Evolutionary conservation across 2,113 vertebrate genomes (phyloP), one percentile per base, ranked within the genome.

Genomic region (Pelvicachromis taeniatus): DNA sequence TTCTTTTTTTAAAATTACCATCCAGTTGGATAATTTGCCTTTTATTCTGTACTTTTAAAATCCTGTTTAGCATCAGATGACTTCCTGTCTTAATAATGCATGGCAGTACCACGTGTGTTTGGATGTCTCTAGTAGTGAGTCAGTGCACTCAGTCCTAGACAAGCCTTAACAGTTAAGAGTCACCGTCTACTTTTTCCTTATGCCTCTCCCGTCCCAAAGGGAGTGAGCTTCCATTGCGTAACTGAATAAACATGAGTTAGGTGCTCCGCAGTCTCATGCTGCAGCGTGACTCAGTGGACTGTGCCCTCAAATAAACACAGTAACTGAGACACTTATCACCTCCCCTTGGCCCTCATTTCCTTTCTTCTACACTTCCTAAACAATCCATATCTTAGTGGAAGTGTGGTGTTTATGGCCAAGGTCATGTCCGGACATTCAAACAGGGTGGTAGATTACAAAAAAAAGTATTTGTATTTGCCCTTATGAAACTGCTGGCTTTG

Each of bases 241-340:
- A 95, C 93, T 90, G 77, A 92, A 91, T 75, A 94, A 93, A 94
- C 93, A 92, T 80, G 48, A 82, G 85, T 87, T 19, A 23, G 88
- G 65, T 85, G 50, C 80, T 56, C 90, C 79, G 89, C 90, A 88
- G 91, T 92, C 89, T 93, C 65, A 52, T 92, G 89, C 91, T 89
- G 86, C 91, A 89, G 90, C n/a, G 80, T 92, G 92, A 92, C 88
- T 87, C 85, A 6, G 77, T 85, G 87, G 87, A 94, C 94, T 93
- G 91, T 93, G 90, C 73, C 89, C 93, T 84, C 42, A 40, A 82
- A 89, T 38, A 33, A 93, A 82, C 84, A 86, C 85, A 1, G 13
- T 7, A 52, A 86, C 85, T 35, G 29, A 82, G 53, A 85, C 65
- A 7, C 81, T 85, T 87, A 93, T 89, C 86, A 4, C 50, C 80